phyloP scores from a whole-genome alignment of 1,140 invertebrate species.

The Onthophagus taurus region DNA sequence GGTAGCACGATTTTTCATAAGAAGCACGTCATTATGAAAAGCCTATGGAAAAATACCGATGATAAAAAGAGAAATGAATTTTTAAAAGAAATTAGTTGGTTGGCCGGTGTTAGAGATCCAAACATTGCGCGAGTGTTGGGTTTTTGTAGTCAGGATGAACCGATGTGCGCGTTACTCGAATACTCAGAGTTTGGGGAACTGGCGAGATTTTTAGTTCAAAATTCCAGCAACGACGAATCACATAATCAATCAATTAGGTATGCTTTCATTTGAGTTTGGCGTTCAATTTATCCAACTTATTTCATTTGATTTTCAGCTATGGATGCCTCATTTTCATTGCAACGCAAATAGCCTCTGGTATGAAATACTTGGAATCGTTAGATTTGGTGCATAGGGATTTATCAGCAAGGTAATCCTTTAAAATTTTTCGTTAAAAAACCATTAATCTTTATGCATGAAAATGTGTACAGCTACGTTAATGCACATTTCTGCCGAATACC shows the following conservation, averaged over 20 bases:
- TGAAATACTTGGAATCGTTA: constrained; percentile 74
- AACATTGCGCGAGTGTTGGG: constrained; percentile 78
- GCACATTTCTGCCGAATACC: no score
- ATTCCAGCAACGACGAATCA: constrained; percentile 30
- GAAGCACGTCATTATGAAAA: constrained; percentile 63
- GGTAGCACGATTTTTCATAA: constrained; percentile 48
- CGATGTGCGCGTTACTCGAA: constrained; percentile 76
- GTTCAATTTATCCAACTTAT: neutral
- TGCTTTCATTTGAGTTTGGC: constrained; percentile 13
- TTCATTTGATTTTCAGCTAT: constrained; percentile 42
- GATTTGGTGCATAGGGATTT: constrained; percentile 74
- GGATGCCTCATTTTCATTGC: constrained; percentile 61
- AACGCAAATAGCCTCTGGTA: constrained; percentile 68
- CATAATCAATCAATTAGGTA: constrained; percentile 33
- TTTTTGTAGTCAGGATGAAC: constrained; percentile 69
- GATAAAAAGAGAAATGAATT: constrained; percentile 69
- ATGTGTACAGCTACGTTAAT: no score
- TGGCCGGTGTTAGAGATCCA: constrained; percentile 70
- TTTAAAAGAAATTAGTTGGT: constrained; percentile 71
- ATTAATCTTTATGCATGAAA: no score
- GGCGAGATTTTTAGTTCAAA: constrained; percentile 58
- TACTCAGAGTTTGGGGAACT: constrained; percentile 78
- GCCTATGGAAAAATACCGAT: constrained; percentile 57
- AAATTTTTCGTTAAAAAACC: no score
- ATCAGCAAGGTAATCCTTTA: constrained; percentile 55